These are phyloP conservation scores for Heliconius himera DNA, from an alignment of 1,140 invertebrate genomes.

Conservation along the genomic window DNA sequence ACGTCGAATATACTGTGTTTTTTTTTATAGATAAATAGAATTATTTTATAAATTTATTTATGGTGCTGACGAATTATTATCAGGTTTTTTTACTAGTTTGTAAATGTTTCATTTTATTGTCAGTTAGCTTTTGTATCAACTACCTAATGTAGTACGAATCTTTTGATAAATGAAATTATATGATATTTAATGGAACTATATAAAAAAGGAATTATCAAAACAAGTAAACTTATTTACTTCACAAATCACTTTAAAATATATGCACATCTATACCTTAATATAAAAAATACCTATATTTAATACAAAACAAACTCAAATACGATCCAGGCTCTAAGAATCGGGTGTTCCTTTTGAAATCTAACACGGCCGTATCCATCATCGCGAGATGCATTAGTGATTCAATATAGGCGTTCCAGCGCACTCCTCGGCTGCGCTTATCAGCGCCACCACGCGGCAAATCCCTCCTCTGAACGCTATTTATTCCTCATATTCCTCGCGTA, in stretches of 20 bases:
- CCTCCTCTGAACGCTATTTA: conserved; percentile 36
- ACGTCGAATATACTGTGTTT: background rate
- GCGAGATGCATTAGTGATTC: conserved; percentile 40
- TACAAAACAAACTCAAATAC: background rate
- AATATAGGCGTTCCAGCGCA: conserved; percentile 38
- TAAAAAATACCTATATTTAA: background rate
- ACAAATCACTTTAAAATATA: background rate
- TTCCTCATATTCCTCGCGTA: conserved; percentile 41
- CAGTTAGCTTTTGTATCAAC: too few relatives aligned
- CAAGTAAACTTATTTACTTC: background rate
- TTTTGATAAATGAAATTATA: too few relatives aligned
- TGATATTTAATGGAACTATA: too few relatives aligned
- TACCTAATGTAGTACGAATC: too few relatives aligned
- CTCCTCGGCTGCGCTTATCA: conserved; percentile 43
- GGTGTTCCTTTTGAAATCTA: conserved; percentile 22
- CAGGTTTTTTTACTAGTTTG: background rate
- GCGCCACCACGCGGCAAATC: conserved; percentile 44
- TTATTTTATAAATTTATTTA: background rate
- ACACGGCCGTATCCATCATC: conserved; percentile 36
- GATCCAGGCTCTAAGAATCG: background rate
- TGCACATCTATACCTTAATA: background rate
- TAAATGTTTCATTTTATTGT: background rate
- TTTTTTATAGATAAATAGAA: background rate
- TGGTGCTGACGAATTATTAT: background rate
- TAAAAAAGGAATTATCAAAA: too few relatives aligned